Base-by-base conservation (phyloP, 1,140 invertebrate genomes). In the Caenorhabditis briggsae region DNA sequence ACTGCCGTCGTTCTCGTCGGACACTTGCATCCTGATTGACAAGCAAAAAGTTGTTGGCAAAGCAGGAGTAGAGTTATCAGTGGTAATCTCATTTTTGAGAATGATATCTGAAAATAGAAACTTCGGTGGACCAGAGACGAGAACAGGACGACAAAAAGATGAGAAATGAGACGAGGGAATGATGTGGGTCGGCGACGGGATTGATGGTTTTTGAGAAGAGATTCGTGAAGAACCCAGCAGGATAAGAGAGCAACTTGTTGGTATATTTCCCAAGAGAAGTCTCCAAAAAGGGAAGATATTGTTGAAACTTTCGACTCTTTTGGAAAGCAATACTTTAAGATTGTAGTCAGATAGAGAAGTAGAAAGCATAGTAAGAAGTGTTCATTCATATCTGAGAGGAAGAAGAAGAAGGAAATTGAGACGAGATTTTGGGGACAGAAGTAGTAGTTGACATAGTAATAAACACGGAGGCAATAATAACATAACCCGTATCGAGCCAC, bases 241-340 rank as follows among this genome's bases (percentile, higher is more conserved):
- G 23, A 61, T 14, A 78, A 14, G n/a, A 33, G 65, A 23, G 64
- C 64, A 70, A 70, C 64, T 70, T 70, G 64, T 70, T 70, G 64
- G 64, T 53, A 50, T 50, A 50, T 78, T 78, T 78, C 70, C 70
- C 70, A 48, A 78, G 70, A 78, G 70, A 78, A 78, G 70, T 58
- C 56, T 33, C 20, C 59, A 61, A 33, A 33, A 61, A 23, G 23
- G 25, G 23, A 33, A 61, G 59, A 58, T 58, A 64, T 43, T 41
- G 33, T 43, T 50, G 70, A 78, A 78, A 78, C 70, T 78, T 78
- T 50, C 50, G 43, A n/a, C 46, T 50, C 33, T 50, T 78, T n/a
- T 78, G 11, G 33, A 48, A n/a, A 78, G 70, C 70, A 41, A 78
- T 78, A 16, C 23, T 61, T 61, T 11, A 41, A 78, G 70, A 78